These are phyloP conservation scores for Melanerpes aurifrons DNA, from an alignment of 2,113 vertebrate species.

Conservation along the genomic window DNA sequence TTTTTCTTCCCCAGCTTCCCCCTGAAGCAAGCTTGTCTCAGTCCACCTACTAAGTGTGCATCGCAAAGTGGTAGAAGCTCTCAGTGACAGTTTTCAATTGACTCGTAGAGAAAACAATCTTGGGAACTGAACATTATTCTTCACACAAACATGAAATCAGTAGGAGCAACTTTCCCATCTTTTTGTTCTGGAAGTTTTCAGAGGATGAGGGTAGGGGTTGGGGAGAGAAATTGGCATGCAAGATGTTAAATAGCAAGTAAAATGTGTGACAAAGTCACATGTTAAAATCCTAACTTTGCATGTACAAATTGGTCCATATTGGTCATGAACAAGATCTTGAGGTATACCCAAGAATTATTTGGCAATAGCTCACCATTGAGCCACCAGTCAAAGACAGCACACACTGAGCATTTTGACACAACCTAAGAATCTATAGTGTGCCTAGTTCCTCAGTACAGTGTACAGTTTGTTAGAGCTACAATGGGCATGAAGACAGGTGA, in stretches of 20 bases:
- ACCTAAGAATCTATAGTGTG: background rate
- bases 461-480: background rate
- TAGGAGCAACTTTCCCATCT: background rate
- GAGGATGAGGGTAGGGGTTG: background rate
- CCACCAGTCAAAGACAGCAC: background rate
- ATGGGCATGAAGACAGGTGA: background rate
- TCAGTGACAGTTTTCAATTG: background rate
- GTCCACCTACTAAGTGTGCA: background rate
- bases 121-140: background rate
- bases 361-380: background rate
- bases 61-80: background rate
- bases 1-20: background rate
- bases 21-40: background rate
- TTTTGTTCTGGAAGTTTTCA: conserved; percentile 1
- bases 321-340: background rate
- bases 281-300: background rate
- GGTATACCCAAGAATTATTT: background rate
- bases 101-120: background rate
- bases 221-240: background rate
- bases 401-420: background rate
- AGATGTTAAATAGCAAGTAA: background rate
- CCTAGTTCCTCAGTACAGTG: background rate
- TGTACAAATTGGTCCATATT: background rate
- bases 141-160: background rate
- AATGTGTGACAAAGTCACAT: background rate